Evolutionary conservation across 2,888 invertebrate genomes (phyloP), one percentile per base, ranked within the genome.

Genomic region (Apoda limacodes): DNA sequence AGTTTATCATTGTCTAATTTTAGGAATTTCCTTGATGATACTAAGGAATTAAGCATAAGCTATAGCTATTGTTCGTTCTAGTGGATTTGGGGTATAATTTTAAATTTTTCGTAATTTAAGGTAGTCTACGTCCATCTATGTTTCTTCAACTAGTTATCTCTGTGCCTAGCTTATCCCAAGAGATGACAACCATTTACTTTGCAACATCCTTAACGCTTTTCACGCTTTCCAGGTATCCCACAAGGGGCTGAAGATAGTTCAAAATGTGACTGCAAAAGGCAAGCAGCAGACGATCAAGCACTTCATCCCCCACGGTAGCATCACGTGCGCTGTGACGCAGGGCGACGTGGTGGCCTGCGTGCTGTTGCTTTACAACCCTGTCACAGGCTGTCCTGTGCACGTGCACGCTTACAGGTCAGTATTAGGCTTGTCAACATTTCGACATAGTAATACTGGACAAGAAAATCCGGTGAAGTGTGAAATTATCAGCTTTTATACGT

Each of bases 281-380:
- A 81, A 80, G 29, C 78, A 80, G 52, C 81, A 87, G 52, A 88
- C 93, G 20, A 92, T 96, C 50, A 96, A 95, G 71, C 96, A 97
- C 68, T 90, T 95, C 71, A 94, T 96, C 42, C 95, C 95, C 1
- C 93, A 94, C 63, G 92, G 94, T 71, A 93, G 94, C 60, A 91
- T 96, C 60, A 93, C 96, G 25, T 94, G 92, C 60, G 93, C 93
- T 10, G 89, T 91, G 50, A 93, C 94, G 46, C 89, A 92, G 35
- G 93, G 92, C 32, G 98, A 98, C 59, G 88, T 97, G 22, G 96
- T 98, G 24, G 94, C 95, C 2, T 94, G 94, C 50, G 95, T 98
- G 33, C 84, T 97, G 42, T 82, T 98, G 25, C 86, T 98, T 1
- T 95, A 93, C 63, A 98, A 98, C 76, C 96, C 97, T 1, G 88